Evolutionary conservation across 2,113 vertebrate species (phyloP), one percentile per base, ranked within the genome.

Genomic region (Cheilinus undulatus): DNA sequence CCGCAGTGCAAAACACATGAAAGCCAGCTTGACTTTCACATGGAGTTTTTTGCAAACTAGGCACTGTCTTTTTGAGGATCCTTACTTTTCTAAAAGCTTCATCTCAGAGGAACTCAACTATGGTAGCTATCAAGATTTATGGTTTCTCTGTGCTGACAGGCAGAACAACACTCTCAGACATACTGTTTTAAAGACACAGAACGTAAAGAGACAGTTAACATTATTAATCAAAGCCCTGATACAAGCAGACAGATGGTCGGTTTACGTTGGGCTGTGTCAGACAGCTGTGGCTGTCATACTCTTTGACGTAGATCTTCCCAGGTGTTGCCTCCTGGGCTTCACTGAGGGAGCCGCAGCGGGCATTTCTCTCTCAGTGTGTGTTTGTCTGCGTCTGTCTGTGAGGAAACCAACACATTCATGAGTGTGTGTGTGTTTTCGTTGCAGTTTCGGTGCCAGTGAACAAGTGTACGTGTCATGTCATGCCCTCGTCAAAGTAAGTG

Each of bases 291-390:
- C 66, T 69, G 83, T 83, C 84, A 74, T 53, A 40, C 54, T 19
- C 38, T 34, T 81, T 90, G 82, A 89, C 79, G 77, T 61, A 85
- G 24, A 75, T 19, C 54, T 59, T 76, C 76, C 76, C 88, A 90
- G 88, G 90, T 89, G 87, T 89, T 88, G 69, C 83, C 80, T 83
- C 81, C 76, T 58, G 77, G 80, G 66, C 58, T 74, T 64, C 46
- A 20, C 54, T 17, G 19, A 60, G 22, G 40, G 48, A 22, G 28
- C 48, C 65, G 69, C 38, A 14, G 60, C 24, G 46, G 64, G 65
- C 15, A 65, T 76, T 74, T 63, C 66, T 69, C 23, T 32, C 7
- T 45, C 34, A 59, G 22, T 57, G 71, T 75, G 54, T 76, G 51
- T 74, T 59, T 62, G 48, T 57, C 56, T 27, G 14, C 36, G 17